Conservation (phyloP, 2,888 invertebrate genomes). For the Caenorhabditis japonica region DNA sequence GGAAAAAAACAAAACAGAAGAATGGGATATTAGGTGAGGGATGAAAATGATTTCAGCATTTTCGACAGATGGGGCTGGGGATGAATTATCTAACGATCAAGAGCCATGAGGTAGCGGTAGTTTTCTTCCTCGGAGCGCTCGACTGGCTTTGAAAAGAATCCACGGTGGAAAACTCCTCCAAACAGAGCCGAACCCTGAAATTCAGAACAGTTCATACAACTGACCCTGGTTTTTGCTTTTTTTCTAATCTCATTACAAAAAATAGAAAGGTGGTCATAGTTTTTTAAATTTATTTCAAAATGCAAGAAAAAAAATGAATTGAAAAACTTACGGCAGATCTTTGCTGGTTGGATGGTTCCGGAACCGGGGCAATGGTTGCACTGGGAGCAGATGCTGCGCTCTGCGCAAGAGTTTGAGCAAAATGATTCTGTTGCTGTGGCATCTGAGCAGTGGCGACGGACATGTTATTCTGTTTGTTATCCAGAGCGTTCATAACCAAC, state of each 20-base stretch:
- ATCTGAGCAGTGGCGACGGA: conserved; percentile 47
- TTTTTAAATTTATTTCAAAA: too few relatives aligned
- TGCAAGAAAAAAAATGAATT: background rate
- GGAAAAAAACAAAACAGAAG: conserved; percentile 14
- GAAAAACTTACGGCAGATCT: conserved; percentile 23
- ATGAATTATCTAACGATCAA: conserved; percentile 64
- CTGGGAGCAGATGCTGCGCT: conserved; percentile 36
- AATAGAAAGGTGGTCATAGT: too few relatives aligned
- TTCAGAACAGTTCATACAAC: background rate
- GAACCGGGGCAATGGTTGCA: conserved; percentile 37
- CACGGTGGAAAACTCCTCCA: conserved; percentile 69
- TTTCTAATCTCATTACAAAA: too few relatives aligned
- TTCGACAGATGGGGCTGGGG: conserved; percentile 5
- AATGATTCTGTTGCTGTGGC: conserved; percentile 53
- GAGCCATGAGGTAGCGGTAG: conserved; percentile 75
- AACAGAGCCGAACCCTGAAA: conserved; percentile 60
- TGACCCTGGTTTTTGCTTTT: background rate
- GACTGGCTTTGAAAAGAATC: conserved; percentile 74
- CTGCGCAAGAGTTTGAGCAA: conserved; percentile 51
- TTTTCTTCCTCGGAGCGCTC: conserved; percentile 69
- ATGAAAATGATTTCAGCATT: conserved; percentile 17
- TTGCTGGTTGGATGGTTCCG: conserved; percentile 21
- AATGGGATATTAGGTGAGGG: conserved; percentile 2
- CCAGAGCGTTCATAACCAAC: conserved; percentile 62
- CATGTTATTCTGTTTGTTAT: conserved; percentile 56